phyloP scores from a whole-genome alignment of 2,888 invertebrate genomes.

The Diogma glabrata region DNA sequence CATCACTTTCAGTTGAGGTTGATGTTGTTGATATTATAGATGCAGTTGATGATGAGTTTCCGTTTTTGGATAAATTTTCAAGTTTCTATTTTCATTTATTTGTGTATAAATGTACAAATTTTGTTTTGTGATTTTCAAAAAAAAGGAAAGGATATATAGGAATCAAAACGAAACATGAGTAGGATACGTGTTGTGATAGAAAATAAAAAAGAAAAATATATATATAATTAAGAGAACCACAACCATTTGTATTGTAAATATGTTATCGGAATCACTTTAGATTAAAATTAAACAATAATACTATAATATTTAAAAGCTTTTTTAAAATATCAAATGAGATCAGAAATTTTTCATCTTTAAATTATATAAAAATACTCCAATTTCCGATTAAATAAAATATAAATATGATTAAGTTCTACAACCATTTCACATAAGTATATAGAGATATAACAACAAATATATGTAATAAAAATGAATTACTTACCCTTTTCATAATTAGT shows the following conservation, averaged over 20 bases:
- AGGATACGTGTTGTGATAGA: constrained; percentile 1
- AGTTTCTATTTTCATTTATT: too few species aligned
- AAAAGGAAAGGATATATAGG: background rate
- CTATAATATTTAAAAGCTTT: too few species aligned
- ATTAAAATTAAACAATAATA: background rate
- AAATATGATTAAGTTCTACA: too few species aligned
- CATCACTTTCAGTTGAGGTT: constrained; percentile 50
- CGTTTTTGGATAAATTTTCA: too few species aligned
- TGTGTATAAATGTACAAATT: too few species aligned
- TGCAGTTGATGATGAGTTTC: constrained; percentile 21
- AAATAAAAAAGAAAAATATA: constrained; percentile 8
- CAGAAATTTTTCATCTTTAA: constrained; percentile 4
- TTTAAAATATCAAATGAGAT: too few species aligned
- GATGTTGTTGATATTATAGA: constrained; percentile 17
- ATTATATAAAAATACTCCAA: constrained; percentile 6
- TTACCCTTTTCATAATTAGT: constrained; percentile 84
- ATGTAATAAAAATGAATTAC: constrained; percentile 32
- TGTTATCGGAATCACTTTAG: constrained; percentile 13
- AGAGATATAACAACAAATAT: constrained; percentile 9
- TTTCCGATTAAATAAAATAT: constrained; percentile 5
- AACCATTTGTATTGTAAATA: constrained; percentile 34
- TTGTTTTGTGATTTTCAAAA: too few species aligned
- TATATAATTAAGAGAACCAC: constrained; percentile 30
- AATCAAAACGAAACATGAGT: background rate
- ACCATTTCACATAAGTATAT: background rate